Percentiles rank a stretch among this genome's conserved stretches.
Conservation (phyloP, 2,888 invertebrate genomes). For the Colostygia pectinataria region DNA sequence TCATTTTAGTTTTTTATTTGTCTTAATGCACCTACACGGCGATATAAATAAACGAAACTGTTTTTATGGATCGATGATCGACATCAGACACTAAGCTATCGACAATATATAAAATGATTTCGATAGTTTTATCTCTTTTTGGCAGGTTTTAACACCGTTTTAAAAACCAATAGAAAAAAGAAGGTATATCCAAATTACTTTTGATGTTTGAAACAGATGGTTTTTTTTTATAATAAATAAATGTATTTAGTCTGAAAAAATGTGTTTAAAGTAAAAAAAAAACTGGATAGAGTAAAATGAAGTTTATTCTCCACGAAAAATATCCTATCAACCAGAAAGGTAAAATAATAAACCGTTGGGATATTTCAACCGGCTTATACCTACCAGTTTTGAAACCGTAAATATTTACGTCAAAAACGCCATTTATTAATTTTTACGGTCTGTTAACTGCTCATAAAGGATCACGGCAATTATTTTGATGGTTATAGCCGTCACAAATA, state of each 20-base stretch:
- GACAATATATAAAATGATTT: conserved; percentile 11
- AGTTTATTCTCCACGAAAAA: too few relatives aligned
- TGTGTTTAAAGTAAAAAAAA: too few relatives aligned
- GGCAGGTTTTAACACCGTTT: background rate
- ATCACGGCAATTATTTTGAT: conserved; percentile 47
- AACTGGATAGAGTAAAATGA: too few relatives aligned
- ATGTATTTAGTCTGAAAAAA: too few relatives aligned
- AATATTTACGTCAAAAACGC: conserved; percentile 29
- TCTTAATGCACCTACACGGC: conserved; percentile 52
- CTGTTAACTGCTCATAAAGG: conserved; percentile 39
- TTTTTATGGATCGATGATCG: conserved; percentile 38
- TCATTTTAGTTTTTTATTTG: conserved; percentile 59
- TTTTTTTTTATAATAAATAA: too few relatives aligned
- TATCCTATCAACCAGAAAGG: too few relatives aligned
- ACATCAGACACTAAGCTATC: conserved; percentile 28
- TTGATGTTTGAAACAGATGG: too few relatives aligned
- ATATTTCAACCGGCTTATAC: conserved; percentile 10
- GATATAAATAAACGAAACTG: conserved; percentile 45
- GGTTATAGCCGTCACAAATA: conserved; percentile 59
- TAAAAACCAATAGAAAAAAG: too few relatives aligned
- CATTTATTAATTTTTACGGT: conserved; percentile 36
- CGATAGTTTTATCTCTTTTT: conserved; percentile 12
- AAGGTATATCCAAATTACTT: too few relatives aligned
- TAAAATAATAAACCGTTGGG: conserved; percentile 7
- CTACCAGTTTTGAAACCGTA: conserved; percentile 25